Conservation (phyloP, 2,797 vertebrate species). For the Lacerta bilineata region DNA sequence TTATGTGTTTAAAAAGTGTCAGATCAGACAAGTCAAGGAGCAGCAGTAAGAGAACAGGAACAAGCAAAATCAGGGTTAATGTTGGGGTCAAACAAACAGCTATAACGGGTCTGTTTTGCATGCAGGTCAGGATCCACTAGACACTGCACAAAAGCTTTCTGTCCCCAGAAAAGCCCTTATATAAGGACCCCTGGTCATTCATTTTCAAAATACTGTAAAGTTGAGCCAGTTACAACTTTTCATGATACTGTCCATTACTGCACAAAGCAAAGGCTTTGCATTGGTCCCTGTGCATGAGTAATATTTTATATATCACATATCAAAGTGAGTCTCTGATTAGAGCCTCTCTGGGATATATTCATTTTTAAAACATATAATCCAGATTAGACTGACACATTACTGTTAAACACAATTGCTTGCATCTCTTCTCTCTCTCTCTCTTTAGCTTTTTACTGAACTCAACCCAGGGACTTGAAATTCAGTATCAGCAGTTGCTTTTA, state of each 20-base stretch:
- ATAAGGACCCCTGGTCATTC: not conserved
- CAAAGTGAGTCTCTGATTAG: not conserved
- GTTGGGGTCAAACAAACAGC: not conserved
- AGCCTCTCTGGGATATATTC: not conserved
- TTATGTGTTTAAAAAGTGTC: slow-evolving; percentile 8
- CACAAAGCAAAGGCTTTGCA: not conserved
- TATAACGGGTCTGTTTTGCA: not conserved
- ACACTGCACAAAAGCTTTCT: not conserved
- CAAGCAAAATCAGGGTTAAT: not conserved
- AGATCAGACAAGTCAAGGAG: not conserved
- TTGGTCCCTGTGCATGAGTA: not conserved
- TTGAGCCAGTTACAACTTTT: not conserved
- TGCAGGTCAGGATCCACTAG: not conserved
- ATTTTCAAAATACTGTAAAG: not conserved
- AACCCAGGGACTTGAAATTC: not conserved
- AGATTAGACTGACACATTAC: not conserved
- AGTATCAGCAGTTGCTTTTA: not conserved
- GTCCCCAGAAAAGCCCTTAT: not conserved
- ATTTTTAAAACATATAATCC: slow-evolving; percentile 33
- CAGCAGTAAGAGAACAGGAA: not conserved
- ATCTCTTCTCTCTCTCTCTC: too few relatives aligned
- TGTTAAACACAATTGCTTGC: not conserved
- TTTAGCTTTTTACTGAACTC: not conserved
- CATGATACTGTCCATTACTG: not conserved
- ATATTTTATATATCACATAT: not conserved